Evolutionary conservation across 2,888 invertebrate genomes (phyloP).

Genomic region (Lasioglossum calceatum): DNA sequence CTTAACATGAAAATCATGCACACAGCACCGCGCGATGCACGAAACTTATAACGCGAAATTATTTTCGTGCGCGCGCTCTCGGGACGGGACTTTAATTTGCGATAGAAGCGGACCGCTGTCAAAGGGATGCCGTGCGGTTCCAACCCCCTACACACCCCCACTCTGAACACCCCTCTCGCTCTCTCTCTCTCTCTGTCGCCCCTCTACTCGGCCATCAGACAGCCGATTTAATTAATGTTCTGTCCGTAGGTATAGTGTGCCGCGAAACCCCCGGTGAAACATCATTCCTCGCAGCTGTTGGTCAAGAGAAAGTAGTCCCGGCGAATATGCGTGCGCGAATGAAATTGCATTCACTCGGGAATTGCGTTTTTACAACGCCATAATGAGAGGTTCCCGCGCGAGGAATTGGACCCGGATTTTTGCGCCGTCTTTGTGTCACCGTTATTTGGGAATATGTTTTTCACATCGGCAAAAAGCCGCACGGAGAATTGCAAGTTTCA

Average conservation of each 20-base stretch:
- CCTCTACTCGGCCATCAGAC: slow-evolving; percentile 38
- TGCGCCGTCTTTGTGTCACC: not conserved
- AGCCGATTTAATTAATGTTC: slow-evolving; percentile 76
- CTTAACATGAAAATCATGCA: slow-evolving; percentile 55
- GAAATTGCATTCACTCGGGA: slow-evolving; percentile 48
- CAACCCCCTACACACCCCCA: slow-evolving; percentile 22
- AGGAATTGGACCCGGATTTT: not conserved
- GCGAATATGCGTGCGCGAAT: not conserved
- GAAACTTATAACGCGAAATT: slow-evolving; percentile 62
- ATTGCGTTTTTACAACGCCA: slow-evolving; percentile 54
- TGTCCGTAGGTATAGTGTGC: slow-evolving; percentile 54
- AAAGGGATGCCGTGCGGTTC: slow-evolving; percentile 72
- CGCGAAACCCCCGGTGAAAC: slow-evolving; percentile 52
- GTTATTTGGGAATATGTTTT: not conserved
- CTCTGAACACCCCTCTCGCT: not conserved
- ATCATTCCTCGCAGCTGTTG: slow-evolving; percentile 54
- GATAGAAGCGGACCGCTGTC: slow-evolving; percentile 72
- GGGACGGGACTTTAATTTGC: slow-evolving; percentile 74
- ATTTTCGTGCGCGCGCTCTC: slow-evolving; percentile 63
- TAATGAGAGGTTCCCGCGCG: slow-evolving; percentile 46
- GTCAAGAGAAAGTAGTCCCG: slow-evolving; percentile 49
- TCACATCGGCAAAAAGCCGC: not conserved
- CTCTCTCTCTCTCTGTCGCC: slow-evolving; percentile 13
- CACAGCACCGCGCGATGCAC: not conserved
- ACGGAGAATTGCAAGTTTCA: not conserved